Evolutionary conservation across 2,888 invertebrate genomes (phyloP), one percentile per base, ranked within the genome.

Genomic region (Xestoiulus laeticollis): DNA sequence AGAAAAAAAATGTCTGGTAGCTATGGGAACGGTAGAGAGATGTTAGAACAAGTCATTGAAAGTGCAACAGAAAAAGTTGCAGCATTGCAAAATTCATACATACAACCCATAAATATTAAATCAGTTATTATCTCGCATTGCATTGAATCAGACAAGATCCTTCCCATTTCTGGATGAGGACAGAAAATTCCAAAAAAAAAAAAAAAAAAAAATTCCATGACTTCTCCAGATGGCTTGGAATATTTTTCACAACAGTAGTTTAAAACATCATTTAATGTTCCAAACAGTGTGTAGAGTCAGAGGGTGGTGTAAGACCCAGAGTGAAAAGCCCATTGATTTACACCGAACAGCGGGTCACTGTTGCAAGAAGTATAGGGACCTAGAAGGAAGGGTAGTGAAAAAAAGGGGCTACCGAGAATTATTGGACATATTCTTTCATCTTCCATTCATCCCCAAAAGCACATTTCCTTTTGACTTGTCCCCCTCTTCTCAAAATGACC

Each of bases 381-480:
- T 10, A 26, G 38, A n/a, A 38, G 8, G 44, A 44, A 85, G 38
- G 44, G 85, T 22, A 85, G 85, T 38, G 44, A 85, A 85, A n/a
- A n/a, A n/a, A 84, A 85, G 44, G 44, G 44, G 38, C 85, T 44
- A 33, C 85, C 44, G 85, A 85, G 85, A 85, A 85, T 85, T 85
- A 85, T 85, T 85, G 85, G 85, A 44, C 85, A 33, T 85, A 44
- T 85, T 85, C 85, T 85, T 38, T n/a, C 26, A 38, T 85, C 38
- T 85, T 38, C 38, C 44, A 85, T 85, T 85, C 85, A 83, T 30
- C 32, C 32, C 68, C 32, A n/a, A n/a, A n/a, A 0, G 30, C 48
- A 59, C 59, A 33, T 85, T 85, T 85, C 38, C 85, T 85, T 38
- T 48, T 38, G 38, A 38, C 85, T 44, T 85, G 2, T 38, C 85